These are phyloP conservation scores for Urocolius indicus DNA, from an alignment of 2,113 vertebrate genomes.

Conservation along the genomic window DNA sequence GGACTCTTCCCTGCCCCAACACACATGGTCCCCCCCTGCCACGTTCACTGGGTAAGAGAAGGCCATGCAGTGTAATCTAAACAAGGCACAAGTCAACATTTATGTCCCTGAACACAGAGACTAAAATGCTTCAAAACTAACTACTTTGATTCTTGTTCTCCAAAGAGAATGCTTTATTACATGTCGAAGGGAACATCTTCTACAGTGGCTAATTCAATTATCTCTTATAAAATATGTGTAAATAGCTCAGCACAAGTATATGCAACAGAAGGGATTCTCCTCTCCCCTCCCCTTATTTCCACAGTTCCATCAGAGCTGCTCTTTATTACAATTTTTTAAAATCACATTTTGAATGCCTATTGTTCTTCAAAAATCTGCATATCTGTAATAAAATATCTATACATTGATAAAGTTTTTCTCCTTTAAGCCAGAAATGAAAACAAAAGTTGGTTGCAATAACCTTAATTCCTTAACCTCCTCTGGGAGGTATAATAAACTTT, in stretches of 20 bases:
- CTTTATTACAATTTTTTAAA: background rate
- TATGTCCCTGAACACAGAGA: background rate
- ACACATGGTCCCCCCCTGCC: rapidly evolving
- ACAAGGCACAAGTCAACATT: background rate
- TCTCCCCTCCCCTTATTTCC: rapidly evolving
- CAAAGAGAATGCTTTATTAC: background rate
- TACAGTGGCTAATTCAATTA: background rate
- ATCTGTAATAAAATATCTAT: background rate
- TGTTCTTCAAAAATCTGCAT: background rate
- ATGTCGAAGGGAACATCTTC: background rate
- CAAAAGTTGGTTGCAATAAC: background rate
- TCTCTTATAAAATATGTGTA: background rate
- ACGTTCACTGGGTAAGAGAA: no score
- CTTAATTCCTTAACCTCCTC: background rate
- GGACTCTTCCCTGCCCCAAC: background rate
- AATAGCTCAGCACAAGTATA: background rate
- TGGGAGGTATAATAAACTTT: background rate
- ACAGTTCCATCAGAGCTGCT: background rate
- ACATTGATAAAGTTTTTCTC: background rate
- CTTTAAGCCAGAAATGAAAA: background rate
- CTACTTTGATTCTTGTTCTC: background rate
- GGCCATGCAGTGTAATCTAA: background rate
- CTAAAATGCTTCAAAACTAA: background rate
- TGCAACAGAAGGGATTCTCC: background rate
- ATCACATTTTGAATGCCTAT: background rate